Base-by-base conservation (phyloP, 2,888 invertebrate species). In the Liodrosophila aerea region DNA sequence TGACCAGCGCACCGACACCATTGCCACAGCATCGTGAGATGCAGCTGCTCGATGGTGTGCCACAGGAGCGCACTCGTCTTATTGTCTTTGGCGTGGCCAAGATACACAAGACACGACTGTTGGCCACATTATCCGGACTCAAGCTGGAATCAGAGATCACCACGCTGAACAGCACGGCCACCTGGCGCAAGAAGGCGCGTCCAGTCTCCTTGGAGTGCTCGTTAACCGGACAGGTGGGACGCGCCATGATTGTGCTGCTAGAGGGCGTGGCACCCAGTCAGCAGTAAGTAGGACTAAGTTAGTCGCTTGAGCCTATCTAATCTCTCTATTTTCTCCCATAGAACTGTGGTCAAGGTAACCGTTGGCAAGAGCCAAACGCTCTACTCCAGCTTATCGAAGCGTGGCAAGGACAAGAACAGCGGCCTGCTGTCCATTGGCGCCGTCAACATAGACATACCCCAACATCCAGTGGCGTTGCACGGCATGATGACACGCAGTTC, bases 401-500 rank as follows among this genome's bases (percentile, higher is more conserved):
- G 93, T 82, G 90, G 94, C 84, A 94, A 95, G 86, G 95, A 95
- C 86, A 94, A 95, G 85, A 96, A 96, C 88, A 93, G 95, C 46
- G 94, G 95, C 0, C 89, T 98, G 56, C 91, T 97, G 7, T 96
- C 96, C 7, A 93, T 98, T 51, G 98, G 98, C 0, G 95, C 95
- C 9, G 95, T 98, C 1, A 94, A 96, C 67, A 95, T 98, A 52
- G 98, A 98, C 90, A 97, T 99, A 87, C 99, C 99, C 2, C 98
- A 99, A 90, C 98, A 99, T 91, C 99, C 99, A 0, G 98, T 98
- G 0, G 98, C 97, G 5, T 91, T 99, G 75, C 99, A 99, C 90
- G 98, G 98, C 46, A 98, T 99, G 95, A 98, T 99, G 93, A 97
- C 97, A 0, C 92, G 98, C 74, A 97, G 97, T 67, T 97, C 97